Evolutionary conservation across 1,140 invertebrate species (phyloP).

Genomic region (Zaprionus davidi): DNA sequence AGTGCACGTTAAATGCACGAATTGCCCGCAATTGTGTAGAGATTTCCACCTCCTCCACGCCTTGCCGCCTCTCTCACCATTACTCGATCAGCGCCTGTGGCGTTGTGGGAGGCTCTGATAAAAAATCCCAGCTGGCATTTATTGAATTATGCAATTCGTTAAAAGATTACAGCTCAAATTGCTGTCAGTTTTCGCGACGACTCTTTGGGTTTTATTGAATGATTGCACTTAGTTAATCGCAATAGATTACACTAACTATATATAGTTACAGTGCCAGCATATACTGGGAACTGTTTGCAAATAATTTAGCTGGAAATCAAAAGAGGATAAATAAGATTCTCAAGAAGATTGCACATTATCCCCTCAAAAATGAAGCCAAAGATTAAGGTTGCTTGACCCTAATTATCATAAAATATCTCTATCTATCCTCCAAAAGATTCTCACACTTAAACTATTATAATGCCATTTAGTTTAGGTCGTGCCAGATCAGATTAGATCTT

Average conservation of each 20-base stretch:
- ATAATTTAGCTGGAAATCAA: background rate
- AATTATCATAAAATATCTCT: background rate
- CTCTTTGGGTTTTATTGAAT: conserved; percentile 67
- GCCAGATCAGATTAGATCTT: conserved; percentile 7
- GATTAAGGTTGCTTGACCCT: background rate
- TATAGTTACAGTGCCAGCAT: background rate
- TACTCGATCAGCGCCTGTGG: background rate
- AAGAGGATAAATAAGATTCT: background rate
- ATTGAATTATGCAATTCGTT: conserved; percentile 79
- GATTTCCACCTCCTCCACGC: conserved; percentile 6
- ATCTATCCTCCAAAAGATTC: background rate
- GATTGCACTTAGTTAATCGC: conserved; percentile 61
- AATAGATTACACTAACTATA: conserved; percentile 22
- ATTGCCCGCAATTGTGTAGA: conserved; percentile 66
- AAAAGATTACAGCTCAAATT: conserved; percentile 68
- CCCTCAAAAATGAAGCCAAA: background rate
- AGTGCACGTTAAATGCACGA: conserved; percentile 50
- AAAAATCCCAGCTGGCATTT: conserved; percentile 53
- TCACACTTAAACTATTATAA: background rate
- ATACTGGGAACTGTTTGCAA: background rate
- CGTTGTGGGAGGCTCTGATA: conserved; percentile 18
- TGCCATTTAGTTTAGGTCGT: background rate
- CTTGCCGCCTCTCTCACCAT: background rate
- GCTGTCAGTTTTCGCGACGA: conserved; percentile 43
- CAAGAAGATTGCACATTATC: background rate